Evolutionary conservation across 1,140 invertebrate genomes (phyloP).

Genomic region (Philopotamus ludificatus): DNA sequence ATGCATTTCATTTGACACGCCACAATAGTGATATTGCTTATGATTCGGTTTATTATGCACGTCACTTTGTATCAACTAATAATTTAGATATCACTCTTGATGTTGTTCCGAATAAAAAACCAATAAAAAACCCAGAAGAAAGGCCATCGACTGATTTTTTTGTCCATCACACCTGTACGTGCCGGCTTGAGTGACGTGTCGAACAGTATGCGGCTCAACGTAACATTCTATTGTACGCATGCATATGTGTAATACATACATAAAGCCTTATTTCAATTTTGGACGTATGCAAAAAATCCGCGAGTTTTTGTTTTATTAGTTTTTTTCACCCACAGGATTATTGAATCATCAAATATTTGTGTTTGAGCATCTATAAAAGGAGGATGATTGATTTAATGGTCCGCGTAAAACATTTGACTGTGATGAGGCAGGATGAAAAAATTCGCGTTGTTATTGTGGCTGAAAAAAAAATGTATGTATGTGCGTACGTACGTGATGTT

Average conservation of each 20-base stretch:
- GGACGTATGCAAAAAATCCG: no score
- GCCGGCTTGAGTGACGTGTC: not conserved
- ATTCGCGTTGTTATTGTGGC: no score
- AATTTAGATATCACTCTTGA: slow-evolving; percentile 12
- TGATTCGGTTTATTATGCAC: slow-evolving; percentile 1
- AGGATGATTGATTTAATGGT: no score
- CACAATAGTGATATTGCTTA: slow-evolving; percentile 2
- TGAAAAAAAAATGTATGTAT: no score
- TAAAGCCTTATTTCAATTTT: no score
- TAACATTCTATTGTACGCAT: not conserved
- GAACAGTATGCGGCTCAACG: slow-evolving; percentile 3
- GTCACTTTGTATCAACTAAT: slow-evolving; percentile 8
- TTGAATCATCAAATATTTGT: no score
- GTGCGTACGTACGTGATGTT: no score
- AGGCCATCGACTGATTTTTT: not conserved
- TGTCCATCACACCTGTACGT: not conserved
- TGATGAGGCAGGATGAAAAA: no score
- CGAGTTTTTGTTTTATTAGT: no score
- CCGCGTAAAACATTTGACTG: no score
- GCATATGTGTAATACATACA: not conserved
- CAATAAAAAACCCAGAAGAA: slow-evolving; percentile 1
- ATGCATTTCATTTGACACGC: not conserved
- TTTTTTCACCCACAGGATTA: no score
- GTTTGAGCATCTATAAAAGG: no score
- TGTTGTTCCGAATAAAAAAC: not conserved